phyloP scores from a whole-genome alignment of 2,113 vertebrate genomes.

The Hylia prasina region DNA sequence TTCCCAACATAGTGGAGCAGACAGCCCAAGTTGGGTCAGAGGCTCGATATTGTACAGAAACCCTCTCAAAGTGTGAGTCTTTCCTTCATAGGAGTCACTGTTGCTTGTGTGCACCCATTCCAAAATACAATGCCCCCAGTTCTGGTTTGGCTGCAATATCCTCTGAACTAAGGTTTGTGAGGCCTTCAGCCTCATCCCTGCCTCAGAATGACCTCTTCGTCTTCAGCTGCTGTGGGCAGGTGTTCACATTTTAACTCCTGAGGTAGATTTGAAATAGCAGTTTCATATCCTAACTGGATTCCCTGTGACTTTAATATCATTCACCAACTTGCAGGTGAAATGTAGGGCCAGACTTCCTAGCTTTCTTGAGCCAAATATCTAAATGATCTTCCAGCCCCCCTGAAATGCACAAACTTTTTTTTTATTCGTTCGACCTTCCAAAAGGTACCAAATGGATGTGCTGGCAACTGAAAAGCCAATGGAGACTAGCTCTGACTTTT shows the following conservation, averaged over 20 bases:
- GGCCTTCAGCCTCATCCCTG: neutral
- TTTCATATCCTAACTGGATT: neutral
- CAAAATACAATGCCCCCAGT: rapidly evolving
- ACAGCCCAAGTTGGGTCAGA: neutral
- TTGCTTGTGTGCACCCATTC: neutral
- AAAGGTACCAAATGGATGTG: neutral
- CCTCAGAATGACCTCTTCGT: neutral
- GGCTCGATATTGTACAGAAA: neutral
- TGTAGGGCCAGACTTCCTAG: neutral
- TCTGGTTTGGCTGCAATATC: neutral
- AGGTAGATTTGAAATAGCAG: neutral
- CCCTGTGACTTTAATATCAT: neutral
- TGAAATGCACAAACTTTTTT: neutral
- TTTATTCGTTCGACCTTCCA: neutral
- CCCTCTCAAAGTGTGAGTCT: neutral
- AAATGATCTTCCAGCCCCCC: neutral
- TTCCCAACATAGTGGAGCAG: neutral
- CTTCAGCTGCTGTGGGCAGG: neutral
- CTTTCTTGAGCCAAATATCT: neutral
- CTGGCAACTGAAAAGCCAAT: neutral
- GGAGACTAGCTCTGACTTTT: neutral
- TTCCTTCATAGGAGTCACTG: neutral
- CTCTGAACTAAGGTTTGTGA: neutral
- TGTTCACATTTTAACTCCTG: neutral
- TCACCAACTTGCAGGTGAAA: neutral